phyloP scores from a whole-genome alignment of 35 echinoderm and acorn worm species.

The Diadema setosum region DNA sequence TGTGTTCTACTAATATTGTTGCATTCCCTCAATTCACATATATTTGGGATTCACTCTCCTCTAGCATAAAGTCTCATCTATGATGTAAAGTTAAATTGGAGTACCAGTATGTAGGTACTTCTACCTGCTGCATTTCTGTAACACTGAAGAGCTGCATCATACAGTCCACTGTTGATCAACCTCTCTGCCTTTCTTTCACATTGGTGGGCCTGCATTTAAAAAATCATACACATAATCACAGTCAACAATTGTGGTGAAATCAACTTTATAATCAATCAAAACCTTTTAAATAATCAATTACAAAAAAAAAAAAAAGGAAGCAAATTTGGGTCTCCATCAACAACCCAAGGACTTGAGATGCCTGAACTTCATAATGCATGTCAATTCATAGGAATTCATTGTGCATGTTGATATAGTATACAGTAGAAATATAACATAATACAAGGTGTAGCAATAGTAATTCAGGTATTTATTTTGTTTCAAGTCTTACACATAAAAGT shows the following conservation, averaged over 20 bases:
- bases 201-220: constrained; percentile 21
- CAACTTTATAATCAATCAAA: background rate
- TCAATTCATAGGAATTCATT: background rate
- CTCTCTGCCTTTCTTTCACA: constrained; percentile 39
- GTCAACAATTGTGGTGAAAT: background rate
- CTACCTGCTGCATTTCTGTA: constrained; percentile 30
- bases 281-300: background rate
- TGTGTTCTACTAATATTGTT: background rate
- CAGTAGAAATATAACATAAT: too few species aligned
- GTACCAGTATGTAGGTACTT: background rate
- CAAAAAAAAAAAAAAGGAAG: background rate
- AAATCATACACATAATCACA: too few species aligned
- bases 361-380: background rate
- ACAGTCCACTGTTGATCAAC: constrained; percentile 21
- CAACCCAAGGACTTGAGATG: background rate
- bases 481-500: too few species aligned
- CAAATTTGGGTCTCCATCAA: background rate
- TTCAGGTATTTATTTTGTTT: too few species aligned
- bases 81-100: background rate
- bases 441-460: too few species aligned
- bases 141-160: constrained; percentile 8
- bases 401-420: too few species aligned
- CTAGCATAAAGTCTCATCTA: background rate
- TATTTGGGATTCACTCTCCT: background rate
- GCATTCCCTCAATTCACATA: background rate